These are phyloP conservation scores for Periphyllus acericola DNA, from an alignment of 2,888 invertebrate genomes.

Conservation along the genomic window DNA sequence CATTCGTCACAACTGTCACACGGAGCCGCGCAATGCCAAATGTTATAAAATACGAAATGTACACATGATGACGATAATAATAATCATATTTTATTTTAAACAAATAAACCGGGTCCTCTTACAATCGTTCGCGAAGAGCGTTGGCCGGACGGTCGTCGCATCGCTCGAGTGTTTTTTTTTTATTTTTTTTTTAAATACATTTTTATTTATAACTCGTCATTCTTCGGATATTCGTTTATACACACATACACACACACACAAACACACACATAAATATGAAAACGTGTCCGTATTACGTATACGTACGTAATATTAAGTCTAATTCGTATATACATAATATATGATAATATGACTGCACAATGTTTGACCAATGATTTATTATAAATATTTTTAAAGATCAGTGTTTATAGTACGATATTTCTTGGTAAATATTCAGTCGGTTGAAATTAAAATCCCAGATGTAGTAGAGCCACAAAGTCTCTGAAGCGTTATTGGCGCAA, in stretches of 20 bases:
- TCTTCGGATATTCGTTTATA: not conserved
- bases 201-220: constrained; percentile 41
- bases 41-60: constrained; percentile 30
- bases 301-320: no score
- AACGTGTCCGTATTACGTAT: not conserved
- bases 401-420: no score
- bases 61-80: no score
- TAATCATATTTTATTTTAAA: not conserved
- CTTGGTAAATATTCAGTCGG: no score
- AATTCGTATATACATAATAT: no score
- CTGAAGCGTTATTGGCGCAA: no score
- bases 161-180: not conserved
- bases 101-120: not conserved
- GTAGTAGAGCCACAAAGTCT: no score
- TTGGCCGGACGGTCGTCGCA: not conserved
- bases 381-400: no score
- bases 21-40: constrained; percentile 13
- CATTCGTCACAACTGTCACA: constrained; percentile 57
- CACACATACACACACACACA: no score
- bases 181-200: not conserved
- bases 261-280: not conserved
- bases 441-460: no score
- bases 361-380: no score
- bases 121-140: not conserved
- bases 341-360: no score